Evolutionary conservation across 2,113 vertebrate species (phyloP), one percentile per base, ranked within the genome.

Genomic region (Ancistrus triradiatus): DNA sequence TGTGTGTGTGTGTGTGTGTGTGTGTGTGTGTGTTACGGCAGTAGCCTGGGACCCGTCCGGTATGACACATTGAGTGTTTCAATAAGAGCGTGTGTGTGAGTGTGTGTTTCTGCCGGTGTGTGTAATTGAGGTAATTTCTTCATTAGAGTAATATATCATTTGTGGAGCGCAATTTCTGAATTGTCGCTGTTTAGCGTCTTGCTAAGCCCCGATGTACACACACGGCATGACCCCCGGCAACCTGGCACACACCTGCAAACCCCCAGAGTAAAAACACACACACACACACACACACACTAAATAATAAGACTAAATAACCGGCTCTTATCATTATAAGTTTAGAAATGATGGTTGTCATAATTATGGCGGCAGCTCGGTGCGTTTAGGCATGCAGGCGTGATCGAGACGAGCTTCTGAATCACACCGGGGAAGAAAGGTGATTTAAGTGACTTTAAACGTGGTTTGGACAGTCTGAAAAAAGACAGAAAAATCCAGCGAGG

Each of bases 101-200:
- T 53, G 47, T 65, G 38, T 59, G 19, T 35, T 49, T 62, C 57
- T 40, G 48, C 59, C n/a, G n/a, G 38, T 68, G 66, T 50, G 72
- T 66, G 51, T 75, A 71, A 75, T 71, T 75, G 59, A 50, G 53
- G 59, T 68, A 71, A 70, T 75, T 75, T 75, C 73, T 71, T 68
- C 68, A 71, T 71, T 75, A 71, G 64, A 50, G 68, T 68, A 71
- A 75, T 71, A 75, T 64, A 75, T 71, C 68, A 71, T 57, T 59
- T 63, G 60, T 47, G 50, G 50, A 71, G 44, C 18, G 37, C 8
- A 60, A 69, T 44, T 42, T 71, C 65, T 51, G 67, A 68, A 63
- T 28, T 64, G 70, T 73, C 70, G 64, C 70, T 73, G 70, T 59
- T 59, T 59, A 59, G 65, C 46, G 61, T 73, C 70, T 73, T 17